Conservation (phyloP, 92 coral and sea anemone species). For the Umimayanthus kanabou region DNA sequence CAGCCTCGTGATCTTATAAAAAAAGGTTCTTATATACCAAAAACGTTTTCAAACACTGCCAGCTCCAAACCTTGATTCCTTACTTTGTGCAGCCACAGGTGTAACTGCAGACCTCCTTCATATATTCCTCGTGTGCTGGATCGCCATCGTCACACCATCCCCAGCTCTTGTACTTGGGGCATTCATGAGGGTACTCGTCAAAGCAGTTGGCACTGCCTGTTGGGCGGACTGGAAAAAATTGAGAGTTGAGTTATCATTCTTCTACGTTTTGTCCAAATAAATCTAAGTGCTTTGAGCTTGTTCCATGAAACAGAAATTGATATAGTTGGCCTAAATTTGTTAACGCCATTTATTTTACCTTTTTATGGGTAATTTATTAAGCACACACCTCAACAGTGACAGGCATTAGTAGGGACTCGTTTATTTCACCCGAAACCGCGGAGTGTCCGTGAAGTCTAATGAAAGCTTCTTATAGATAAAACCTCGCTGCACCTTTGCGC, state of each 20-base stretch:
- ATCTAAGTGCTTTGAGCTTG: background rate
- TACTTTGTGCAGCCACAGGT: constrained; percentile 74
- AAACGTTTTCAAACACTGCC: background rate
- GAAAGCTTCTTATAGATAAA: too few relatives aligned
- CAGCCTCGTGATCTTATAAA: too few relatives aligned
- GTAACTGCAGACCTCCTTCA: constrained; percentile 70
- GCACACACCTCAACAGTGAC: too few relatives aligned
- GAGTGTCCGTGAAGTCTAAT: too few relatives aligned
- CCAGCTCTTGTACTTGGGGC: constrained; percentile 63
- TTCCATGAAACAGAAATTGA: too few relatives aligned
- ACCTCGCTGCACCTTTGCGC: too few relatives aligned
- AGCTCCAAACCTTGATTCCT: background rate
- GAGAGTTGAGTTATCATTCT: background rate
- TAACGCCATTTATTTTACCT: too few relatives aligned
- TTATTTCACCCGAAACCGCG: too few relatives aligned
- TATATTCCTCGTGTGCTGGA: constrained; percentile 58
- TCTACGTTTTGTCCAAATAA: background rate
- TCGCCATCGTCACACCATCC: constrained; percentile 66
- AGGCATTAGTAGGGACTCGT: too few relatives aligned
- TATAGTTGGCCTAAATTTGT: too few relatives aligned
- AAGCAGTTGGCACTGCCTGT: constrained; percentile 46
- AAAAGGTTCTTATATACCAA: too few relatives aligned
- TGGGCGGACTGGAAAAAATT: background rate
- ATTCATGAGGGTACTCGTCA: constrained; percentile 65
- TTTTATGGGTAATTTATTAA: too few relatives aligned